A percentile compares a stretch with the other conserved stretches of the same genome.
Conservation (phyloP, 2,888 invertebrate species). For the Morinoia aosen region DNA sequence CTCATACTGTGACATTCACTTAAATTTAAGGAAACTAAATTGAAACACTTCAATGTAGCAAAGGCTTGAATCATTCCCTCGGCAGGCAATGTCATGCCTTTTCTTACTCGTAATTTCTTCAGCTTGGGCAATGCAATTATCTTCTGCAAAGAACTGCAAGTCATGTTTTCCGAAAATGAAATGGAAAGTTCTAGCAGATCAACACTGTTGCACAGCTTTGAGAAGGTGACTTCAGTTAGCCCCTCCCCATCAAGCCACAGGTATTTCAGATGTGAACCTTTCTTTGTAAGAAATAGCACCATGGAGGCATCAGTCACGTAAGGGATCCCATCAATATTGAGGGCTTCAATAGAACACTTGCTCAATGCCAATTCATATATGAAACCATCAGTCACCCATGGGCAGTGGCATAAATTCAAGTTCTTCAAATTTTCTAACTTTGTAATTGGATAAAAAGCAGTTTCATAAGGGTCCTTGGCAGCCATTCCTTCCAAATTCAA, state of each 20-base stretch:
- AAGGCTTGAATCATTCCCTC: slow-evolving; percentile 40
- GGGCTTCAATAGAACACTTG: background rate
- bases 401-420: slow-evolving; percentile 55
- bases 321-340: slow-evolving; percentile 55
- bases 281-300: slow-evolving; percentile 10
- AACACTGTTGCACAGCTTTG: slow-evolving; percentile 1
- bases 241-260: slow-evolving; percentile 54
- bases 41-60: background rate
- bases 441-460: slow-evolving; percentile 15
- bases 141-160: background rate
- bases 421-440: slow-evolving; percentile 27
- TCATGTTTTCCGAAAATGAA: slow-evolving; percentile 54
- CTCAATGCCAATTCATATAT: slow-evolving; percentile 38
- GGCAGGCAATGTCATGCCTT: slow-evolving; percentile 33
- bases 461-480: slow-evolving; percentile 8
- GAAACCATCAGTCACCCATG: slow-evolving; percentile 32
- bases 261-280: background rate
- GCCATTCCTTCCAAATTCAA: slow-evolving; percentile 13
- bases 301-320: slow-evolving; percentile 51
- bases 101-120: slow-evolving; percentile 40
- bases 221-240: slow-evolving; percentile 44
- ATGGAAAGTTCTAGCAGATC: slow-evolving; percentile 37
- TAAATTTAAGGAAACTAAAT: slow-evolving; percentile 38
- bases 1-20: slow-evolving; percentile 49
- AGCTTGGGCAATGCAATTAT: slow-evolving; percentile 24